phyloP scores from a whole-genome alignment of 1,140 invertebrate species.

The Ceratitis capitata region DNA sequence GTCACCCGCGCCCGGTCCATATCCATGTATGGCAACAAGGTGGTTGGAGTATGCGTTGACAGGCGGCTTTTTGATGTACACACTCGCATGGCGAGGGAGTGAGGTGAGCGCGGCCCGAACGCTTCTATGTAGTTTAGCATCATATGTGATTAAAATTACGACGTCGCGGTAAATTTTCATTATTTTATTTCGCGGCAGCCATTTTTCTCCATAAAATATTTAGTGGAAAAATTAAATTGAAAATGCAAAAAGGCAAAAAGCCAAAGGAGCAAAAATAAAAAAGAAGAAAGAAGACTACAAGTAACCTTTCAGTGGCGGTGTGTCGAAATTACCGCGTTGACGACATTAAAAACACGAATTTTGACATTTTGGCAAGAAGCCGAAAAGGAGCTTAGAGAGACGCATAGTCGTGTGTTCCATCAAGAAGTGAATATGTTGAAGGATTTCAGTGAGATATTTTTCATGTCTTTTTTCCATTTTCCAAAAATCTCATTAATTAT shows the following conservation, averaged over 20 bases:
- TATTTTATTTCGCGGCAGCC: slow-evolving; percentile 21
- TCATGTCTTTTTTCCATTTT: too few species aligned
- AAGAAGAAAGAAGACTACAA: not conserved
- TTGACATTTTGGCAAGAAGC: not conserved
- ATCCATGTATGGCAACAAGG: not conserved
- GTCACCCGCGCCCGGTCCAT: not conserved
- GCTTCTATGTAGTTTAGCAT: not conserved
- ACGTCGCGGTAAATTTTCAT: slow-evolving; percentile 29
- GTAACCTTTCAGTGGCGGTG: not conserved
- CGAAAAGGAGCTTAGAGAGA: not conserved
- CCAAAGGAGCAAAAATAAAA: slow-evolving; percentile 23
- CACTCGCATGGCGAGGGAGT: not conserved
- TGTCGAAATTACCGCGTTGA: not conserved
- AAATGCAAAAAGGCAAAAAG: slow-evolving; percentile 34
- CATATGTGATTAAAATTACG: slow-evolving; percentile 38
- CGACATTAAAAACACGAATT: not conserved
- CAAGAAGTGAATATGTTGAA: too few species aligned
- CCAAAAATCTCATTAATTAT: too few species aligned
- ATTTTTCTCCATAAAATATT: slow-evolving; percentile 25
- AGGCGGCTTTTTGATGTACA: not conserved
- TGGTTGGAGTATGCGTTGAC: slow-evolving; percentile 13
- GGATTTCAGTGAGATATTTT: too few species aligned
- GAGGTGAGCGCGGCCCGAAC: too few species aligned
- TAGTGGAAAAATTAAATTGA: slow-evolving; percentile 33
- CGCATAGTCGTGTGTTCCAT: too few species aligned